Conservation (phyloP, 2,888 invertebrate genomes). For the Tanytarsus gracilentus region DNA sequence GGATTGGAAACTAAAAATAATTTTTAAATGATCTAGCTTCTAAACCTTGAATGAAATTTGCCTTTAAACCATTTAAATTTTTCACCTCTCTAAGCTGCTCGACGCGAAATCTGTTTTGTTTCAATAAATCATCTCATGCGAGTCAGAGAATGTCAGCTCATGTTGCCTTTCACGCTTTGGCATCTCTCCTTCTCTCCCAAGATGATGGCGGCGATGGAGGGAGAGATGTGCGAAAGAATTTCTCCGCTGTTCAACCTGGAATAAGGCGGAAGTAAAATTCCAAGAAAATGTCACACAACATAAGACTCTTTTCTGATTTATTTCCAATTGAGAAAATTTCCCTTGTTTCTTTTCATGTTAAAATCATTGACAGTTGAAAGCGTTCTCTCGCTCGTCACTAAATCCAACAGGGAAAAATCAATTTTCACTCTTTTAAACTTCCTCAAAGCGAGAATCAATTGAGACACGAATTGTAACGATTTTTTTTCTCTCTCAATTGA, state of each 20-base stretch:
- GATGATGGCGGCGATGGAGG: too few species aligned
- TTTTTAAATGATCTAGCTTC: slow-evolving; percentile 1
- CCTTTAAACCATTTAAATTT: background rate
- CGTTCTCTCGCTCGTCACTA: background rate
- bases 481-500: background rate
- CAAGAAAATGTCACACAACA: background rate
- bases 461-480: background rate
- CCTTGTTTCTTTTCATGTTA: background rate
- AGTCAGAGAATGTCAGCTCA: background rate
- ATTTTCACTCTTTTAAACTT: background rate
- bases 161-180: background rate
- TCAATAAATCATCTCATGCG: slow-evolving; percentile 18
- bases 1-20: too few species aligned
- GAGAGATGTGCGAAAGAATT: background rate
- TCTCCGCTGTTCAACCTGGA: background rate
- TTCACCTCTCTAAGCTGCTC: background rate
- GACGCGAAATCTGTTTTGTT: slow-evolving; percentile 17
- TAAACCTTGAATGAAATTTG: too few species aligned
- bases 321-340: background rate
- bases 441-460: background rate
- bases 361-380: slow-evolving; percentile 10
- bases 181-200: too few species aligned
- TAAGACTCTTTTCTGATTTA: background rate
- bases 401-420: background rate
- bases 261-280: background rate